Conservation (phyloP, 2,888 invertebrate species). For the Furcula furcula region DNA sequence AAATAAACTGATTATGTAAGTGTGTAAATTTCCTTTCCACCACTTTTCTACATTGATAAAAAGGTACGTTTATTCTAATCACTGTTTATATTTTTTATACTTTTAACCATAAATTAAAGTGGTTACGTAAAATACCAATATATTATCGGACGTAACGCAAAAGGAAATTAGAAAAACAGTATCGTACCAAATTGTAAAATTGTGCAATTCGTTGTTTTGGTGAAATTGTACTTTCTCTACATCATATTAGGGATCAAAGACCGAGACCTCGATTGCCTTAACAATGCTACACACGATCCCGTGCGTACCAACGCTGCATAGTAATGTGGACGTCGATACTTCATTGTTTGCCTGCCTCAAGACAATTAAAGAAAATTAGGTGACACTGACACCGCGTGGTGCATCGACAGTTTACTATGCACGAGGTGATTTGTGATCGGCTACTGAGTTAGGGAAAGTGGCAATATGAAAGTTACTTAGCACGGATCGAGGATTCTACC, state of each 20-base stretch:
- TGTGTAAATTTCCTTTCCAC: too few relatives aligned
- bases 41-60: too few relatives aligned
- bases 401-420: constrained; percentile 37
- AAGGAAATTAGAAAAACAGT: constrained; percentile 2
- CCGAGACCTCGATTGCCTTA: constrained; percentile 36
- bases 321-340: constrained; percentile 47
- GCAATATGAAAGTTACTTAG: constrained; percentile 32
- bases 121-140: too few relatives aligned
- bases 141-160: too few relatives aligned
- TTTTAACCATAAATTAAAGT: too few relatives aligned
- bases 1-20: too few relatives aligned
- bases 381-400: constrained; percentile 24
- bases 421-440: constrained; percentile 29
- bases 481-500: too few relatives aligned
- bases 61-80: too few relatives aligned
- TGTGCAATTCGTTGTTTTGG: constrained; percentile 41
- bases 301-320: constrained; percentile 48
- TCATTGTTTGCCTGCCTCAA: constrained; percentile 33
- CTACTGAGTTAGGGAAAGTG: constrained; percentile 37
- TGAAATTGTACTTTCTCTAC: constrained; percentile 69
- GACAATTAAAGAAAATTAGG: constrained; percentile 59
- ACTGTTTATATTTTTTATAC: too few relatives aligned
- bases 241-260: constrained; percentile 55
- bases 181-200: constrained; percentile 23
- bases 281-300: constrained; percentile 57